Evolutionary conservation across 2,888 invertebrate species (phyloP).

Genomic region (Drosophila helvetica): DNA sequence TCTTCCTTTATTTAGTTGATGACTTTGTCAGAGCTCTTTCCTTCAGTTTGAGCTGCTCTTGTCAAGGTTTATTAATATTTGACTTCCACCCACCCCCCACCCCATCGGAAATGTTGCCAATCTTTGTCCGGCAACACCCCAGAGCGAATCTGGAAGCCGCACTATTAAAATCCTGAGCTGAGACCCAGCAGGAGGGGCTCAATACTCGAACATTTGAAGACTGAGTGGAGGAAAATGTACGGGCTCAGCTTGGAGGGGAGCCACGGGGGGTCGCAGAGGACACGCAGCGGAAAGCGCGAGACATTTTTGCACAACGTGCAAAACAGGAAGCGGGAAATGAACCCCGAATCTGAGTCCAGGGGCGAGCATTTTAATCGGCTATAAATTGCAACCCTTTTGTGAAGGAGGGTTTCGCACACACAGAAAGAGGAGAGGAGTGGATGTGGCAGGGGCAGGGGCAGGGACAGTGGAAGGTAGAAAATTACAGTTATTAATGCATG

Average conservation of each 20-base stretch:
- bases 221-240: conserved; percentile 41
- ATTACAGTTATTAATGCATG: conserved; percentile 76
- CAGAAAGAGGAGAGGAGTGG: conserved; percentile 9
- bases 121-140: conserved; percentile 33
- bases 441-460: conserved; percentile 35
- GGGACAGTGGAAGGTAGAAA: conserved; percentile 55
- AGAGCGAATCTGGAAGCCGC: conserved; percentile 28
- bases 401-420: background rate
- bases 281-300: conserved; percentile 47
- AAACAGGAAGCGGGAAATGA: conserved; percentile 37
- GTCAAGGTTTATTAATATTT: conserved; percentile 55
- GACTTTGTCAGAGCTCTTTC: conserved; percentile 13
- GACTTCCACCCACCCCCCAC: conserved; percentile 3
- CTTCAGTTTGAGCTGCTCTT: conserved; percentile 37
- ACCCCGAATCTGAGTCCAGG: conserved; percentile 27
- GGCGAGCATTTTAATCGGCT: conserved; percentile 68
- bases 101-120: conserved; percentile 44
- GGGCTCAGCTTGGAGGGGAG: conserved; percentile 33
- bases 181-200: conserved; percentile 19
- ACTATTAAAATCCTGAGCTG: conserved; percentile 36
- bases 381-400: conserved; percentile 77
- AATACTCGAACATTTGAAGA: conserved; percentile 18
- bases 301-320: conserved; percentile 60
- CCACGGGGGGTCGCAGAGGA: background rate
- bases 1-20: background rate